Percentiles rank a stretch among this genome's conserved stretches.
phyloP scores from a whole-genome alignment of 1,140 invertebrate genomes.

The Copidosoma floridanum region DNA sequence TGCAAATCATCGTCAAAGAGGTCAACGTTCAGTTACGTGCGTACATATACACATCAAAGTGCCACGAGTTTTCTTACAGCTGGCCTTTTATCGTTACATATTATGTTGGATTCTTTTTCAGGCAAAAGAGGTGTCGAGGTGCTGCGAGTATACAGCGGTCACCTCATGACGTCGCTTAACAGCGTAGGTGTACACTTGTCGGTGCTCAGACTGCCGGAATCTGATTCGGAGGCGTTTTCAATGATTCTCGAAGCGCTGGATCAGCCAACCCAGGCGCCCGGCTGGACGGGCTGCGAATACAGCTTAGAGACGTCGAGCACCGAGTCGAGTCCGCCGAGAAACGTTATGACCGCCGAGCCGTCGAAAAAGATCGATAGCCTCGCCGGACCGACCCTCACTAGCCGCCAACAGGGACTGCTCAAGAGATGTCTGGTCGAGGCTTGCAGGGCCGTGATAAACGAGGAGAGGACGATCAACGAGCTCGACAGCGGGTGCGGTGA shows the following conservation, averaged over 20 bases:
- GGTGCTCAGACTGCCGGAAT: constrained; percentile 61
- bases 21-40: constrained; percentile 64
- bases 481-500: constrained; percentile 78
- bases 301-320: constrained; percentile 29
- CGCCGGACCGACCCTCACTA: constrained; percentile 48
- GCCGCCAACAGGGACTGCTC: constrained; percentile 47
- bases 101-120: constrained; percentile 33
- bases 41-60: constrained; percentile 7
- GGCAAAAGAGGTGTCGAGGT: constrained; percentile 59
- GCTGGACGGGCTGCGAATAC: constrained; percentile 61
- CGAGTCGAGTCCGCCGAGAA: not conserved
- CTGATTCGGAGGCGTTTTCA: constrained; percentile 46
- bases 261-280: constrained; percentile 59
- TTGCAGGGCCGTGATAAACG: constrained; percentile 56
- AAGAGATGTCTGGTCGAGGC: constrained; percentile 56
- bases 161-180: constrained; percentile 78
- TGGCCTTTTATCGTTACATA: too few relatives aligned
- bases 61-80: too few relatives aligned
- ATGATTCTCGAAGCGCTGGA: constrained; percentile 62
- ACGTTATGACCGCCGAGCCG: too few relatives aligned
- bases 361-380: constrained; percentile 12
- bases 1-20: constrained; percentile 73
- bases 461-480: constrained; percentile 65
- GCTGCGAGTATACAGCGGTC: constrained; percentile 67
- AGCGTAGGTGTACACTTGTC: constrained; percentile 79